Percentiles rank a stretch among this genome's conserved stretches.
phyloP scores from a whole-genome alignment of 2,888 invertebrate genomes.

The Thymelicus sylvestris region DNA sequence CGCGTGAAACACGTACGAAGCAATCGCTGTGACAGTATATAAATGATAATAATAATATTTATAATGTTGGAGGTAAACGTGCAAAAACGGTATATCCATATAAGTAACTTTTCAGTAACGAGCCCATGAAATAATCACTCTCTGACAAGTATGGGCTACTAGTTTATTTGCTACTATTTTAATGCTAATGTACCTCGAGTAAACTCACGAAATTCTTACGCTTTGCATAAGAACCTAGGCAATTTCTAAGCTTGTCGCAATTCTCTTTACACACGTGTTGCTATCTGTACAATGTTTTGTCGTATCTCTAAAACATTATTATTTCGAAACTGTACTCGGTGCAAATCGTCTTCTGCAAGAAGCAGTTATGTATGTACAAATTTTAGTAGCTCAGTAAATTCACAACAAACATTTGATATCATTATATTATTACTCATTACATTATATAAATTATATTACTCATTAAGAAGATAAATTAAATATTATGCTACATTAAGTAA shows the following conservation, averaged over 20 bases:
- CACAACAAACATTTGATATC: too few relatives aligned
- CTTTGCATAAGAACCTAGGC: constrained; percentile 53
- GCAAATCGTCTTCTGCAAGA: background rate
- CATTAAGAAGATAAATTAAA: too few relatives aligned
- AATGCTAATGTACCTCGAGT: constrained; percentile 52
- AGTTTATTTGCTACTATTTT: background rate
- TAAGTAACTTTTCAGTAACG: background rate
- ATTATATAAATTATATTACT: too few relatives aligned
- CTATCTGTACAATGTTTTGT: constrained; percentile 4
- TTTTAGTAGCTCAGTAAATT: background rate
- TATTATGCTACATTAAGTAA: too few relatives aligned
- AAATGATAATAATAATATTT: constrained; percentile 6
- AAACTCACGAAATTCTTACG: constrained; percentile 71
- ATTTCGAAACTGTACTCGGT: constrained; percentile 11
- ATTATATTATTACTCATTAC: too few relatives aligned
- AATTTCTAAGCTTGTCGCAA: constrained; percentile 9
- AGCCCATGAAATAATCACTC: background rate
- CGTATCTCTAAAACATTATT: constrained; percentile 2
- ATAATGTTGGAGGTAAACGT: background rate
- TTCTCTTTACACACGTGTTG: constrained; percentile 4
- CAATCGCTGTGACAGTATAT: constrained; percentile 18
- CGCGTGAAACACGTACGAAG: constrained; percentile 3
- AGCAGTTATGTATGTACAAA: background rate
- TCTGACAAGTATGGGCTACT: constrained; percentile 9
- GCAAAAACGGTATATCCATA: background rate